A percentile compares a stretch with the other conserved stretches of the same genome.
These are phyloP conservation scores for Phylloscopus trochilus DNA, from an alignment of 2,113 vertebrate species.

Conservation along the genomic window DNA sequence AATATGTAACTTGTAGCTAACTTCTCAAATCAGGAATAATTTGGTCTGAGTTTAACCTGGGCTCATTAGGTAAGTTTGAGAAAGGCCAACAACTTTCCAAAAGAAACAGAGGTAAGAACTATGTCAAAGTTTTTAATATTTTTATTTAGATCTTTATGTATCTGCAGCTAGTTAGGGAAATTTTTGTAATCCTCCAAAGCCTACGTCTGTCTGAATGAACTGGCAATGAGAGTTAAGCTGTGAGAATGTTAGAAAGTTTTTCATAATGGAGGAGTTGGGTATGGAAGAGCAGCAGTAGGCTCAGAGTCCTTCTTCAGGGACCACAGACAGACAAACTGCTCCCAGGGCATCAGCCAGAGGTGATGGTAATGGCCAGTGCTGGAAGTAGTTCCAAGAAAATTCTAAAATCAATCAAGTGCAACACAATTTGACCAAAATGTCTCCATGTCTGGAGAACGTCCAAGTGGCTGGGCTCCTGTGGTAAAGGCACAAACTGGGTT, in stretches of 20 bases:
- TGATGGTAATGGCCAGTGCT: background rate
- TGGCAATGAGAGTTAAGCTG: background rate
- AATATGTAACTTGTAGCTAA: background rate
- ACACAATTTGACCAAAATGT: background rate
- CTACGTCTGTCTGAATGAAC: background rate
- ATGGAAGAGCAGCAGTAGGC: background rate
- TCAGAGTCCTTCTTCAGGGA: background rate
- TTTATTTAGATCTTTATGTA: background rate
- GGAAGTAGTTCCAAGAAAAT: background rate
- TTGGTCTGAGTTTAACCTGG: background rate
- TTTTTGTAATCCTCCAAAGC: background rate
- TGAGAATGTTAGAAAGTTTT: background rate
- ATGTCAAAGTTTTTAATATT: background rate
- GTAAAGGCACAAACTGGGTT: background rate
- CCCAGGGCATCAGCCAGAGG: rapidly evolving
- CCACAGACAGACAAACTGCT: background rate
- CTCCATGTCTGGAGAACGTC: background rate
- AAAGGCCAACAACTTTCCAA: background rate
- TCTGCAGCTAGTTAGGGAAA: background rate
- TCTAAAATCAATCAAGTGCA: background rate
- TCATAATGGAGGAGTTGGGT: background rate
- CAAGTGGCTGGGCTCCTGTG: background rate
- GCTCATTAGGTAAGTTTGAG: background rate
- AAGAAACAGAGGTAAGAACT: background rate
- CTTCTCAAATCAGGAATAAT: background rate